Evolutionary conservation across 2,888 invertebrate species (phyloP).

Genomic region (Eremobia ochroleuca): DNA sequence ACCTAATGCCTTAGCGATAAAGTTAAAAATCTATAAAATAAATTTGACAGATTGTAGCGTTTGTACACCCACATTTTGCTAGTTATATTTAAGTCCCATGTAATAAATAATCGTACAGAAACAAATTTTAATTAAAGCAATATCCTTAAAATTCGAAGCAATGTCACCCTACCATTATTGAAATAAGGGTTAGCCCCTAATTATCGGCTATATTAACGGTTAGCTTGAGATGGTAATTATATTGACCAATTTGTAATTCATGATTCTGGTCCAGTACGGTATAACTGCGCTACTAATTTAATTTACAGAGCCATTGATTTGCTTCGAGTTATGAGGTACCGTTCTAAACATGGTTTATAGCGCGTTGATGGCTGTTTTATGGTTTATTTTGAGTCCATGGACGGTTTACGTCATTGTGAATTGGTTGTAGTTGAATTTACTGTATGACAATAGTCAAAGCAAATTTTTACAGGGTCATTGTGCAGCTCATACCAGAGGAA

Average conservation of each 20-base stretch:
- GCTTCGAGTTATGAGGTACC: constrained; percentile 39
- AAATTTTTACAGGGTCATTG: no score
- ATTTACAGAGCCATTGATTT: constrained; percentile 54
- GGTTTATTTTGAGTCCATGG: constrained; percentile 12
- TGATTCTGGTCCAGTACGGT: constrained; percentile 60
- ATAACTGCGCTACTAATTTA: constrained; percentile 63
- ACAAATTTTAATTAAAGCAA: not conserved
- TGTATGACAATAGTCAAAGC: no score
- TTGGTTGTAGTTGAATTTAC: not conserved
- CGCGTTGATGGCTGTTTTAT: constrained; percentile 25
- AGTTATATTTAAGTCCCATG: no score
- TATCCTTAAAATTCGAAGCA: not conserved
- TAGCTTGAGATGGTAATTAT: constrained; percentile 72
- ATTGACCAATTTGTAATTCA: constrained; percentile 76
- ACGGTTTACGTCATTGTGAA: constrained; percentile 27
- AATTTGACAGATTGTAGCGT: no score
- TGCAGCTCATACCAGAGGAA: no score
- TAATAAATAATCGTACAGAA: not conserved
- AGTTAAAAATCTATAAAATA: no score
- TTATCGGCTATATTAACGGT: constrained; percentile 53
- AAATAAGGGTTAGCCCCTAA: constrained; percentile 49
- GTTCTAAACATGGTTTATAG: constrained; percentile 37
- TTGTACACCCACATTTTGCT: not conserved
- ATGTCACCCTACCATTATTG: constrained; percentile 33
- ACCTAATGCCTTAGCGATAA: no score